Percentiles rank a stretch among this genome's conserved stretches.
phyloP scores from a whole-genome alignment of 2,888 invertebrate genomes.

The Cryptocheilus praepositus region DNA sequence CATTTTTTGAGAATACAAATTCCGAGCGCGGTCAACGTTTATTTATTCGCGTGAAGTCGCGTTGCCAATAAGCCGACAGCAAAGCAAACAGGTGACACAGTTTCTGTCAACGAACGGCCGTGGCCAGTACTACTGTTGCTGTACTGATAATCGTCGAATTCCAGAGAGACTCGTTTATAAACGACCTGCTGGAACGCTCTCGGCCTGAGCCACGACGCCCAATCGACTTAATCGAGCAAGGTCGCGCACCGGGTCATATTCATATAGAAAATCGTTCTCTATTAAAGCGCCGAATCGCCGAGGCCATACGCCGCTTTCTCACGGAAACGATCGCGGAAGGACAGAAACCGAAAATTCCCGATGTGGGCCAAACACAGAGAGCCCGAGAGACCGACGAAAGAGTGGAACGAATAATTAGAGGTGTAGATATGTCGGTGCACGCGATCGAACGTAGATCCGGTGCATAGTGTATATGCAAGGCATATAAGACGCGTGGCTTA shows the following conservation, averaged over 20 bases:
- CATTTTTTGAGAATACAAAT: too few species aligned
- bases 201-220: conserved; percentile 21
- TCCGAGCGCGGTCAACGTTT: too few species aligned
- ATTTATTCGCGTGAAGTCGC: too few species aligned
- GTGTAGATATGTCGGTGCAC: conserved; percentile 26
- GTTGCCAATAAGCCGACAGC: too few species aligned
- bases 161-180: too few species aligned
- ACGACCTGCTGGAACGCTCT: conserved; percentile 1
- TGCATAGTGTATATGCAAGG: conserved; percentile 4
- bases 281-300: conserved; percentile 27
- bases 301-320: conserved; percentile 21
- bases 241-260: conserved; percentile 55
- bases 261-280: conserved; percentile 50
- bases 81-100: too few species aligned
- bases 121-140: too few species aligned
- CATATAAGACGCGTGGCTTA: too few species aligned
- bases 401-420: conserved; percentile 15
- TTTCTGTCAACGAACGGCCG: too few species aligned
- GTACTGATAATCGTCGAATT: too few species aligned
- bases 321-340: conserved; percentile 20
- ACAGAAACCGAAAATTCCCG: neutral
- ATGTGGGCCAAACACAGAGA: neutral
- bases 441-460: conserved; percentile 27
- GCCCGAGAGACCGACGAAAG: conserved; percentile 14
- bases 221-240: conserved; percentile 55